Base-by-base conservation (phyloP, 2,113 vertebrate genomes). In the Serinus canaria region DNA sequence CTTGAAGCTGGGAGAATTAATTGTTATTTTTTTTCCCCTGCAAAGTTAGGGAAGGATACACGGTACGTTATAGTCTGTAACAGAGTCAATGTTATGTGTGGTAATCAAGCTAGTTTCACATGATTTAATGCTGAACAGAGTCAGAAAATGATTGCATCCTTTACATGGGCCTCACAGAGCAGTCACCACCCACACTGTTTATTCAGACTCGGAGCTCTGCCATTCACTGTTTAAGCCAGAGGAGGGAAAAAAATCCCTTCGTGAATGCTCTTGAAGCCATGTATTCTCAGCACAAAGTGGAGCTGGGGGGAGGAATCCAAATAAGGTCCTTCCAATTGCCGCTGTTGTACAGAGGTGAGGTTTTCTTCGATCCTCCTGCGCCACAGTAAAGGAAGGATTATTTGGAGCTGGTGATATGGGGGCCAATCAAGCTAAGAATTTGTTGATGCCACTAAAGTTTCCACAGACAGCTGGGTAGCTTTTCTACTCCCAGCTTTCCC, bases 131-230 rank as follows among this genome's bases (percentile, higher is more conserved):
- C 96, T 97, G 97, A 98, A 96, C 97, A 80, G 96, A 97, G 92
- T 96, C 94, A 95, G 98, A 98, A 98, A 97, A 98, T 97, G 97
- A 98, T 98, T 97, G 97, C 96, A 98, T 97, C 98, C 98, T 98
- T 97, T 96, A 75, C 97, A 96, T 94, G 97, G 98, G 98, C 98
- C 98, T 97, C 98, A 98, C 97, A 95, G 97, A 97, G 96, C 97
- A 97, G 98, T 97, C 98, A 98, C 98, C 98, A 98, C 98, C 98
- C 98, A 98, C 98, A 98, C 98, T 98, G 98, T 98, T 98, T 98
- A 98, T 98, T 97, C 98, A 98, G 98, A 98, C 98, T 98, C 97
- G 97, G 98, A 98, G 97, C 97, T 96, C 94, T 96, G 98, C 98
- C 98, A 98, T 98, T 97, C 98, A 98, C 98, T 97, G 97, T 97